phyloP scores from a whole-genome alignment of 2,888 invertebrate genomes.

The Mechanitis mazaeus region DNA sequence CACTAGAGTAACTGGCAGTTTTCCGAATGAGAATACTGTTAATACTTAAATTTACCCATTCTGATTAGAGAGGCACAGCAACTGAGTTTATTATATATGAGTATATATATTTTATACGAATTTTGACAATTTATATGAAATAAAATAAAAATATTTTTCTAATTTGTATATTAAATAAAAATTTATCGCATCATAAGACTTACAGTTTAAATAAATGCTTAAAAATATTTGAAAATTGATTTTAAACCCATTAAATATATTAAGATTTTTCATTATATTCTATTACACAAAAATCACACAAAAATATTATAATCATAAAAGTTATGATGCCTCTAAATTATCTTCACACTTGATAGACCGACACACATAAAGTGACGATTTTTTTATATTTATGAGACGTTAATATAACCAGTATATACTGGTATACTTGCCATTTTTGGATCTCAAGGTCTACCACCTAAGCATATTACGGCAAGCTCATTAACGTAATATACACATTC shows the following conservation, averaged over 20 bases:
- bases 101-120: no score
- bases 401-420: slow-evolving; percentile 23
- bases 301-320: slow-evolving; percentile 4
- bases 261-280: no score
- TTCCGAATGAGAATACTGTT: slow-evolving; percentile 36
- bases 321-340: slow-evolving; percentile 6
- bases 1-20: slow-evolving; percentile 32
- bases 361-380: slow-evolving; percentile 15
- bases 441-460: slow-evolving; percentile 23
- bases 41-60: slow-evolving; percentile 31
- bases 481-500: not conserved
- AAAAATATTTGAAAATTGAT: no score
- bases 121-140: no score
- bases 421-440: slow-evolving; percentile 15
- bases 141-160: no score
- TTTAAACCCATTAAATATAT: no score
- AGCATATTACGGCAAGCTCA: not conserved
- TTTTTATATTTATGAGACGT: slow-evolving; percentile 11
- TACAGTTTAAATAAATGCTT: no score
- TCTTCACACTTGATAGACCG: slow-evolving; percentile 1
- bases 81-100: no score
- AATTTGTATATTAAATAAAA: no score
- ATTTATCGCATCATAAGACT: no score
- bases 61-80: slow-evolving; percentile 38
- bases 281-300: not conserved